These are phyloP conservation scores for Tachycineta bicolor DNA, from an alignment of 2,113 vertebrate species.

Conservation along the genomic window DNA sequence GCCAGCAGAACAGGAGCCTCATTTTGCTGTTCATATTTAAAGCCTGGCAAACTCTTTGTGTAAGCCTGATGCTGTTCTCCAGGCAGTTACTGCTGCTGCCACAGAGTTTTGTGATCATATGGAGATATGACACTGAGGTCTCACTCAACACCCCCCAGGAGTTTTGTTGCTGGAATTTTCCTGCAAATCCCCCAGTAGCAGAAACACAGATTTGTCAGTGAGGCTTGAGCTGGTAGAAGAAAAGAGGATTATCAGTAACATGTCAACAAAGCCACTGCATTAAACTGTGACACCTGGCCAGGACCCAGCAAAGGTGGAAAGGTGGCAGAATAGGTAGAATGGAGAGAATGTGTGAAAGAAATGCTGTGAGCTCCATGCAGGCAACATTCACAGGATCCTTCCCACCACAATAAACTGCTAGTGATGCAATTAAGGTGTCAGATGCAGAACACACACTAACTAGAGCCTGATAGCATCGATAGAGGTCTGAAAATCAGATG, in stretches of 20 bases:
- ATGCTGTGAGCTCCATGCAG: background rate
- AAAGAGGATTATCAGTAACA: conserved; percentile 31
- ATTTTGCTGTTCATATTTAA: background rate
- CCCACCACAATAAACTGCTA: background rate
- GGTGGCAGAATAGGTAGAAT: background rate
- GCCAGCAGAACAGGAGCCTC: background rate
- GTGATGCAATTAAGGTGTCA: background rate
- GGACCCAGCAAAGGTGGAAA: conserved; percentile 9
- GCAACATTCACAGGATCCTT: background rate
- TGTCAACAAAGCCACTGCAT: conserved; percentile 31
- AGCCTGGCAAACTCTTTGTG: background rate
- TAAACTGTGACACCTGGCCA: conserved; percentile 21
- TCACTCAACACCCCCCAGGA: background rate
- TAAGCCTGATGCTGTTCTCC: background rate
- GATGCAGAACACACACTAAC: background rate
- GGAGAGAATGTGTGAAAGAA: background rate
- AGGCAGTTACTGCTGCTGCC: background rate
- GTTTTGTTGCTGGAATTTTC: background rate
- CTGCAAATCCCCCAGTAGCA: background rate
- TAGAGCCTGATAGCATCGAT: background rate
- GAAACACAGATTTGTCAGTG: background rate
- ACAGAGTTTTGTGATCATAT: background rate
- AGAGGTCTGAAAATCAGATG: background rate
- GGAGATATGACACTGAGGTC: background rate
- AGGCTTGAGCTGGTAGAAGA: background rate